These are phyloP conservation scores for Phortica okadai DNA, from an alignment of 2,888 invertebrate species.

Conservation along the genomic window DNA sequence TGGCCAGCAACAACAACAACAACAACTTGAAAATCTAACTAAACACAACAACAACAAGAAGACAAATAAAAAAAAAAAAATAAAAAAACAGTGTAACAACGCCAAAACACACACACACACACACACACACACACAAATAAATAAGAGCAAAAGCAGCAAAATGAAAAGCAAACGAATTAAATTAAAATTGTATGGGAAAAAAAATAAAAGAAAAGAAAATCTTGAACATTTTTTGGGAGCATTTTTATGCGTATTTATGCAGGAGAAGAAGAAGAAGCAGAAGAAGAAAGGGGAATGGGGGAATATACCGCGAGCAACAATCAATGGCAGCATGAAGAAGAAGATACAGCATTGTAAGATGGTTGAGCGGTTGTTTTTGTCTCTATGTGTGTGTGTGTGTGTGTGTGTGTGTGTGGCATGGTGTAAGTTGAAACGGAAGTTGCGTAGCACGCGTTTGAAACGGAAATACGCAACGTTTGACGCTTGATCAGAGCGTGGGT, in stretches of 20 bases:
- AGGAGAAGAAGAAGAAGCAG: neutral
- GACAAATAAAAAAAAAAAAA: constrained; percentile 25
- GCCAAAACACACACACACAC: no score
- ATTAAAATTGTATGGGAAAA: constrained; percentile 10
- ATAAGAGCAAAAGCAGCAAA: constrained; percentile 22
- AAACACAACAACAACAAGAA: neutral
- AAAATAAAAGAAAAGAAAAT: neutral
- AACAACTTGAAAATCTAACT: no score
- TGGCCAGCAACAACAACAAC: no score
- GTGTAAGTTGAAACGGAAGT: constrained; percentile 20
- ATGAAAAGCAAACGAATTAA: constrained; percentile 12
- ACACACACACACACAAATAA: neutral
- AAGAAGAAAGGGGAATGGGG: no score
- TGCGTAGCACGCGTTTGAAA: constrained; percentile 18
- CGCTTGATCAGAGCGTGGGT: constrained; percentile 83
- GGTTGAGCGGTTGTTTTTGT: neutral
- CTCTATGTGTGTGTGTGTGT: neutral
- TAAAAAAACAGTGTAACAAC: constrained; percentile 27
- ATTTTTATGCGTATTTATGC: constrained; percentile 16
- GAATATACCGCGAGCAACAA: neutral
- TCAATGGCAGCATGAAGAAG: neutral
- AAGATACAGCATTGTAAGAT: neutral
- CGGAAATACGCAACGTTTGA: constrained; percentile 82
- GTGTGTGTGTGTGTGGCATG: neutral
- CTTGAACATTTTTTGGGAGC: neutral